Evolutionary conservation across 2,113 vertebrate species (phyloP).

Genomic region (Pterocles gutturalis): DNA sequence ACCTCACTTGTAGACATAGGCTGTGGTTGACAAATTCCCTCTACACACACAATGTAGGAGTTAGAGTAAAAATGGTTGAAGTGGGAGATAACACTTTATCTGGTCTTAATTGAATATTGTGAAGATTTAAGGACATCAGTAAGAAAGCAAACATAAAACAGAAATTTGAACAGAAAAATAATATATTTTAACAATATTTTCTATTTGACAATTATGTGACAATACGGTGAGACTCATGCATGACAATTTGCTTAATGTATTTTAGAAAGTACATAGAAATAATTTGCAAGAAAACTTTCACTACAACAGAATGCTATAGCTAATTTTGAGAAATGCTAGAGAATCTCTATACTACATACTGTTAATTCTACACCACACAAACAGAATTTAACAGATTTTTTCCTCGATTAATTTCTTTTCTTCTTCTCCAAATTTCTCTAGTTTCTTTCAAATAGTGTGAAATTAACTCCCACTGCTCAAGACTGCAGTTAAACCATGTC

Average conservation of each 20-base stretch:
- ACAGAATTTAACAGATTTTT: background rate
- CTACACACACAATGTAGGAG: background rate
- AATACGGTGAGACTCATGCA: background rate
- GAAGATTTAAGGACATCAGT: background rate
- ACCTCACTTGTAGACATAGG: accelerated
- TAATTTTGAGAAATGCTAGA: background rate
- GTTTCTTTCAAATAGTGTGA: background rate
- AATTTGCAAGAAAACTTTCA: background rate
- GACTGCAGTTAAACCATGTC: background rate
- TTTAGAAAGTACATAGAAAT: background rate
- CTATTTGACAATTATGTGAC: background rate
- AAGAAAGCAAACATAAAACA: background rate
- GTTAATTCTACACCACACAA: background rate
- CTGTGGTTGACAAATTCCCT: background rate
- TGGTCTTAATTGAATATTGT: background rate
- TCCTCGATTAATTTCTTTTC: background rate
- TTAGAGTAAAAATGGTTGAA: background rate
- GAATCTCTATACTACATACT: background rate
- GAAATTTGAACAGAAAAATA: background rate
- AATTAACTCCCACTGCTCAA: constrained; percentile 9
- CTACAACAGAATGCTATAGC: background rate
- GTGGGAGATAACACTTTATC: background rate
- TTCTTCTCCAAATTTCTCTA: background rate
- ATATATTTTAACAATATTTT: background rate
- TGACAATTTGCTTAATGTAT: background rate